Base-by-base conservation (phyloP, 2,113 vertebrate genomes). In the Anoplopoma fimbria region DNA sequence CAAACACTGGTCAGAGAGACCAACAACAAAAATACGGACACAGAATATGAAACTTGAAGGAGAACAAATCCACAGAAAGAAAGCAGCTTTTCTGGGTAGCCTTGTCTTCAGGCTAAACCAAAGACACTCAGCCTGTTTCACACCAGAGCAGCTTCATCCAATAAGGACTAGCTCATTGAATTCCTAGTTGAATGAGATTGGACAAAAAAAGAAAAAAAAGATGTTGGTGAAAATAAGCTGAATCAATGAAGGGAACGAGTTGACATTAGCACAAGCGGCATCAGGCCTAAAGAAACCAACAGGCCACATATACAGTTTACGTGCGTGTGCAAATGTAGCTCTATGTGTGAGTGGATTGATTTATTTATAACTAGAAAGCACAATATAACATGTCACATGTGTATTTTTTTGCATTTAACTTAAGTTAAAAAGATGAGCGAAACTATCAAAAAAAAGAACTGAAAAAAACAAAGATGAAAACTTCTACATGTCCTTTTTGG, bases 81-180 rank as follows among this genome's bases (percentile, higher is more conserved):
- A 69, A 69, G 47, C 25, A 0, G 1, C 70, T 79, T 78, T 75
- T 85, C 79, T 77, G 34, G 42, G 82, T 80, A 87, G 51, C 14
- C 45, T 45, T 85, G 84, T 82, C 86, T 84, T 75, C 65, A 62
- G 81, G 88, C 88, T 70, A 86, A 69, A 84, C 62, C n/a, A 62
- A 53, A 72, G 42, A 75, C 72, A 63, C 53, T 62, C 67, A 61
- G 55, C 25, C 38, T 67, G 49, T 79, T 81, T 67, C 33, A 84
- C 83, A 84, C 72, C 64, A 86, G 49, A 85, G 68, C 76, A 87
- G 58, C 51, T 82, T 87, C 47, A 84, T 84, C 70, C 80, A 89
- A 85, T 78, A 84, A 91, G 53, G 77, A 77, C 38, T 62, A 15
- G 68, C 23, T 91, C 70, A 82, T 62, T 90, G 57, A 91, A 88